These are phyloP conservation scores for Euplexia lucipara DNA, from an alignment of 2,888 invertebrate genomes.

Conservation along the genomic window DNA sequence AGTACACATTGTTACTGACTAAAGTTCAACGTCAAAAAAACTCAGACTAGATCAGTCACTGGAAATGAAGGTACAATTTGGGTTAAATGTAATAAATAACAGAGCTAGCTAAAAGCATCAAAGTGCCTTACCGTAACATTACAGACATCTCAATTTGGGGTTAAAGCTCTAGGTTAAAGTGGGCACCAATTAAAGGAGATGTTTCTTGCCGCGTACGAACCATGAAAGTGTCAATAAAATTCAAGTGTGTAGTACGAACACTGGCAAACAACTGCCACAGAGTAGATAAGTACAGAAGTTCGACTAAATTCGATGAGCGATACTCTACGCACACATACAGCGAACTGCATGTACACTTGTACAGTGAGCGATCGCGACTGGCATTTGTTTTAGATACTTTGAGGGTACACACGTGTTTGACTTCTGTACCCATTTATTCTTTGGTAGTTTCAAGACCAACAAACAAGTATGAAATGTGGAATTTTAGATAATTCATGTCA, in stretches of 20 bases:
- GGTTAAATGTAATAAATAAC: conserved; percentile 17
- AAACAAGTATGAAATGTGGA: conserved; percentile 18
- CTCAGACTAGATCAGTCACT: background rate
- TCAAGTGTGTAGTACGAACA: conserved; percentile 26
- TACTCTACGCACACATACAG: background rate
- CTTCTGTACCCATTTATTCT: conserved; percentile 3
- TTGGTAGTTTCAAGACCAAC: background rate
- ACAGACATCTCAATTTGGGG: conserved; percentile 31
- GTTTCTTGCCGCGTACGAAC: conserved; percentile 26
- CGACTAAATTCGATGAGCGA: background rate
- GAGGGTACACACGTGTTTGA: too few relatives aligned
- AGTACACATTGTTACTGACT: background rate
- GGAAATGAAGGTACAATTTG: conserved; percentile 12
- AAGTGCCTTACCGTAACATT: conserved; percentile 19
- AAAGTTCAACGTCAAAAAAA: background rate
- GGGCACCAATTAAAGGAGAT: conserved; percentile 49
- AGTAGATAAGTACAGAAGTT: conserved; percentile 3
- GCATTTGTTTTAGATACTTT: background rate
- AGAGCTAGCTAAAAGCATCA: conserved; percentile 34
- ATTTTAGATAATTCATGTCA: conserved; percentile 25
- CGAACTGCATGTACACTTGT: background rate
- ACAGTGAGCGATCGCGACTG: background rate
- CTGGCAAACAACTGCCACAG: conserved; percentile 14
- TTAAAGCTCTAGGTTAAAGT: conserved; percentile 35
- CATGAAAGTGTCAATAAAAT: conserved; percentile 42